These are phyloP conservation scores for Arenaria interpres DNA, from an alignment of 2,113 vertebrate species.

Conservation along the genomic window DNA sequence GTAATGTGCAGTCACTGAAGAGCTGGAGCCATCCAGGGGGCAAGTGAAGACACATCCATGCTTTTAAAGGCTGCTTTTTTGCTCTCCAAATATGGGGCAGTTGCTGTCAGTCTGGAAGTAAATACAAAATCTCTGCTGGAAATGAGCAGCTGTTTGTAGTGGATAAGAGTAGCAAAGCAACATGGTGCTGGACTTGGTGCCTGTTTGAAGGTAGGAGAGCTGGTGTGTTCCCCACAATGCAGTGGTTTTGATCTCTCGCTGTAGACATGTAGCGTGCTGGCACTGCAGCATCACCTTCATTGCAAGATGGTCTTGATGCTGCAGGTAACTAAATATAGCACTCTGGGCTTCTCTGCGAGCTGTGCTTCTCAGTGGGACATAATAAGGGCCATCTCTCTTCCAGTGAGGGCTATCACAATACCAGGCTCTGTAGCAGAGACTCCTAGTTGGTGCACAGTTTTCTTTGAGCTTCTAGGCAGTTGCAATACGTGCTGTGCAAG, in stretches of 20 bases:
- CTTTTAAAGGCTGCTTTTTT: not conserved
- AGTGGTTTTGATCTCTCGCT: not conserved
- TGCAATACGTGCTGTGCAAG: not conserved
- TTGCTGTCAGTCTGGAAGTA: not conserved
- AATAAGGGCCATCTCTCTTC: not conserved
- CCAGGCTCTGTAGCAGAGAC: not conserved
- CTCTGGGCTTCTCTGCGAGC: not conserved
- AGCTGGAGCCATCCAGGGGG: not conserved
- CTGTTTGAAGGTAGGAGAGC: not conserved
- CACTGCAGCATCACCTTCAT: not conserved
- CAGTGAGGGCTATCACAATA: not conserved
- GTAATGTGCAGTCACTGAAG: not conserved
- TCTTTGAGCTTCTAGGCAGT: not conserved
- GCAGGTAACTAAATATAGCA: not conserved
- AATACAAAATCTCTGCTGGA: not conserved
- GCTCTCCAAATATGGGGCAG: not conserved
- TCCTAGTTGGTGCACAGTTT: not conserved
- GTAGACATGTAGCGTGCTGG: not conserved
- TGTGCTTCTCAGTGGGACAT: not conserved
- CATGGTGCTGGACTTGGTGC: not conserved
- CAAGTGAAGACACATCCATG: not conserved
- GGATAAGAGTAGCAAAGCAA: not conserved
- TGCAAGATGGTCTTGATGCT: not conserved
- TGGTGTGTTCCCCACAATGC: rapidly evolving
- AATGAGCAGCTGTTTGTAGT: not conserved